Base-by-base conservation (phyloP, 2,888 invertebrate species). In the Xylota sylvarum region DNA sequence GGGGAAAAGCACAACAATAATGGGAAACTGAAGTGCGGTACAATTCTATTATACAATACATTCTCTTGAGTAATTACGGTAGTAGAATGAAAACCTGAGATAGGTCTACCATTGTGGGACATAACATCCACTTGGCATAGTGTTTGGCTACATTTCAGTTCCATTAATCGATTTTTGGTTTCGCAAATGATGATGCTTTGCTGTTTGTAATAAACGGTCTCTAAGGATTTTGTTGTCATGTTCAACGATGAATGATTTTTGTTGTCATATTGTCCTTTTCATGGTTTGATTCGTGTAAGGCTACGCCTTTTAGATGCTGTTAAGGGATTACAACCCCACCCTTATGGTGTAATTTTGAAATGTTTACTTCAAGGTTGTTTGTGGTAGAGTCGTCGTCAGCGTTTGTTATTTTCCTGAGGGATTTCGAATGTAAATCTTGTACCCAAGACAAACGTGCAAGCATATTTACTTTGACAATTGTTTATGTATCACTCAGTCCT, bases 61-160 rank as follows among this genome's bases (percentile, higher is more conserved):
- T 10, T 79, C 74, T 56, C 79, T 69, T 64, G 69, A 79, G 56
- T 70, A 84, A 80, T 79, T 79, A 55, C 72, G 19, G 12, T 50
- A 19, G 14, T 5, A 6, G 4, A 77, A 72, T 19, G 70, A 64
- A 77, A 40, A 65, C 46, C 58, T 23, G 76, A 64, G 67, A 76
- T 62, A 65, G 50, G 83, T 46, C 83, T 60, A 14, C 60, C 65
- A 62, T 78, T 73, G 35, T 52, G 52, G 65, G 48, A 56, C 43
- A 40, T 43, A 64, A 79, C 83, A 79, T 64, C 73, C 50, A 62
- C 64, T 84, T 84, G 84, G 84, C 84, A 84, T 48, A 48, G 74
- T 64, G 56, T 58, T 84, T 84, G 73, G 73, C 72, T 84, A 69
- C 56, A 50, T 56, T 69, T 73, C 43, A 50, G 62, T 50, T 74